A percentile compares a stretch with the other conserved stretches of the same genome.
phyloP scores from a whole-genome alignment of 1,140 invertebrate species.

The Pomacea maculata region DNA sequence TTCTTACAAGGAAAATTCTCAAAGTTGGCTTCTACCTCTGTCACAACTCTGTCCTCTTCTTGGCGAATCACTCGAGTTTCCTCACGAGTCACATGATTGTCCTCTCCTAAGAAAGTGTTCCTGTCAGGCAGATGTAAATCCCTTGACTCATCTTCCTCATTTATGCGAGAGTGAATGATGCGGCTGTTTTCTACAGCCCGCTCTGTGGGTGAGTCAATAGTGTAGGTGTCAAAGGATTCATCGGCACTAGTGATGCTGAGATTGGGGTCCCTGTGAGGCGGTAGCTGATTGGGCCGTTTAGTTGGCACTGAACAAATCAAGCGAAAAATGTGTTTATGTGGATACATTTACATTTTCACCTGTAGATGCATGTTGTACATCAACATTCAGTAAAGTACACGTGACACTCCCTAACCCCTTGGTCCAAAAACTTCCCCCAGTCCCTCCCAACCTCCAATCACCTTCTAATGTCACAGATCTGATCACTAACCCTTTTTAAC shows the following conservation, averaged over 20 bases:
- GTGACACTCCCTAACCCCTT: no score
- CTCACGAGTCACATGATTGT: not conserved
- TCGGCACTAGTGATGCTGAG: conserved; percentile 18
- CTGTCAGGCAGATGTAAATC: not conserved
- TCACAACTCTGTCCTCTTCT: conserved; percentile 4
- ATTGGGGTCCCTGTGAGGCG: conserved; percentile 14
- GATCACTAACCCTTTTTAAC: no score
- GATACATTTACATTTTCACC: not conserved
- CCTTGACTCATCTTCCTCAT: not conserved
- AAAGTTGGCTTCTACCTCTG: not conserved
- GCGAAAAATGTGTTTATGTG: not conserved
- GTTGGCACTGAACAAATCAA: not conserved
- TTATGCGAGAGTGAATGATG: conserved; percentile 7
- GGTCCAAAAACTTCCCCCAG: no score
- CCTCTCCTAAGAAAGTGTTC: not conserved
- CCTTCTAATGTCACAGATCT: no score
- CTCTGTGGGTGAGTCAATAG: conserved; percentile 7
- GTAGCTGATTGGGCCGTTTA: not conserved
- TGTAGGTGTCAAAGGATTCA: conserved; percentile 12
- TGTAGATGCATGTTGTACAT: no score
- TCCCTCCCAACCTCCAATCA: no score
- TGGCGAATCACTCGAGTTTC: not conserved
- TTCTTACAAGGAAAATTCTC: no score
- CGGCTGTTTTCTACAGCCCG: conserved; percentile 13
- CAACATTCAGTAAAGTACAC: no score